Conservation (phyloP, 2,888 invertebrate species). For the Automeris io region DNA sequence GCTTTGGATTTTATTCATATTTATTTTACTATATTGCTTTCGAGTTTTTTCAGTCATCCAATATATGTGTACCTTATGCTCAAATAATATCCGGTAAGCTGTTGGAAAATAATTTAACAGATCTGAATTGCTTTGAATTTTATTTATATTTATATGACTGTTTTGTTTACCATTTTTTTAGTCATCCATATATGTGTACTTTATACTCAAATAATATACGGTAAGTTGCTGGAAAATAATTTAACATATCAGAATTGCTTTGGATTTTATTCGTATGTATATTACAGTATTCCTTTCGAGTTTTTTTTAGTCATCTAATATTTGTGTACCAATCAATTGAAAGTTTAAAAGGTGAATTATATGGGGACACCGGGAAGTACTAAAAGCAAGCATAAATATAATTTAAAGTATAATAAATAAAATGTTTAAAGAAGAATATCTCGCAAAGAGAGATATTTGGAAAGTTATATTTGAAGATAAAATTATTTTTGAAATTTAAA, state of each 20-base stretch:
- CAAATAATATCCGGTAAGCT: neutral
- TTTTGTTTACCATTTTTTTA: too few species aligned
- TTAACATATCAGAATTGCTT: neutral
- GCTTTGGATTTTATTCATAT: too few species aligned
- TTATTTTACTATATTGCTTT: too few species aligned
- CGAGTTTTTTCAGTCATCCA: too few species aligned
- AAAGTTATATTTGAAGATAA: neutral
- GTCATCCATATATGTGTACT: too few species aligned
- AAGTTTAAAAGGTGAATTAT: too few species aligned
- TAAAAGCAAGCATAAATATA: too few species aligned
- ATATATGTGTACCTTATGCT: too few species aligned
- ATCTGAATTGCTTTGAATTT: too few species aligned
- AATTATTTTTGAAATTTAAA: neutral
- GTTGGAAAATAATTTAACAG: neutral
- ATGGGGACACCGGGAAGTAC: too few species aligned
- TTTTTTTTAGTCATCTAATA: neutral
- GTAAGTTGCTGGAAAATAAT: neutral
- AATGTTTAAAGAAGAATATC: neutral
- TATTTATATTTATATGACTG: too few species aligned
- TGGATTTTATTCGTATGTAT: neutral
- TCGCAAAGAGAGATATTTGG: neutral
- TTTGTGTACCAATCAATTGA: too few species aligned
- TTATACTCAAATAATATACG: neutral
- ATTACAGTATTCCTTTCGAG: neutral
- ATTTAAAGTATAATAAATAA: neutral